Evolutionary conservation across 2,888 invertebrate species (phyloP).

Genomic region (Apomyelois bistriatella): DNA sequence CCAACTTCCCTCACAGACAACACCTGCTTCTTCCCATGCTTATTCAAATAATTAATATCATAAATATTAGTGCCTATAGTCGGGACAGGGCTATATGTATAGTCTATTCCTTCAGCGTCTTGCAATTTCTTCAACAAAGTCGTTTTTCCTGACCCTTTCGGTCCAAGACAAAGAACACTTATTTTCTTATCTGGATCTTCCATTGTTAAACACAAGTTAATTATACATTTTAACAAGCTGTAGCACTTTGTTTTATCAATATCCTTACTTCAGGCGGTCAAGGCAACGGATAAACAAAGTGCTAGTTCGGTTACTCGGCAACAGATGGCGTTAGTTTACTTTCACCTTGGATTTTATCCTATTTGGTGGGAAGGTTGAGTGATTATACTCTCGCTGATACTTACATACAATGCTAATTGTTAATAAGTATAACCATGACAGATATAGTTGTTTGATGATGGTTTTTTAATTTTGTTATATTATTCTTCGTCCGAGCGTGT

Average conservation of each 20-base stretch:
- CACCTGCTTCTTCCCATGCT: conserved; percentile 72
- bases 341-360: conserved; percentile 7
- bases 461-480: too few relatives aligned
- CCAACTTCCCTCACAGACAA: conserved; percentile 86
- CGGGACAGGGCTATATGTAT: conserved; percentile 88
- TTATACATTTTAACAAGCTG: conserved; percentile 2
- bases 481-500: too few relatives aligned
- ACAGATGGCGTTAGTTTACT: conserved; percentile 42
- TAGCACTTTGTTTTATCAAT: conserved; percentile 37
- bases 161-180: conserved; percentile 85
- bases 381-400: not conserved
- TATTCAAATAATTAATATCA: conserved; percentile 77
- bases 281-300: conserved; percentile 4
- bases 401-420: too few relatives aligned
- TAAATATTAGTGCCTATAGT: conserved; percentile 90
- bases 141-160: conserved; percentile 90
- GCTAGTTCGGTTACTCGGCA: conserved; percentile 40
- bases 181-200: conserved; percentile 68
- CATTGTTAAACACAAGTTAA: conserved; percentile 32
- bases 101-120: conserved; percentile 84
- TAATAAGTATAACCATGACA: too few relatives aligned
- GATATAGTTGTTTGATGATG: too few relatives aligned
- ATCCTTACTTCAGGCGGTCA: conserved; percentile 22
- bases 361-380: conserved; percentile 4
- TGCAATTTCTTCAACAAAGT: conserved; percentile 87